Percentiles rank a stretch among this genome's conserved stretches.
Conservation (phyloP, 2,888 invertebrate genomes). For the Trissolcus japonicus region DNA sequence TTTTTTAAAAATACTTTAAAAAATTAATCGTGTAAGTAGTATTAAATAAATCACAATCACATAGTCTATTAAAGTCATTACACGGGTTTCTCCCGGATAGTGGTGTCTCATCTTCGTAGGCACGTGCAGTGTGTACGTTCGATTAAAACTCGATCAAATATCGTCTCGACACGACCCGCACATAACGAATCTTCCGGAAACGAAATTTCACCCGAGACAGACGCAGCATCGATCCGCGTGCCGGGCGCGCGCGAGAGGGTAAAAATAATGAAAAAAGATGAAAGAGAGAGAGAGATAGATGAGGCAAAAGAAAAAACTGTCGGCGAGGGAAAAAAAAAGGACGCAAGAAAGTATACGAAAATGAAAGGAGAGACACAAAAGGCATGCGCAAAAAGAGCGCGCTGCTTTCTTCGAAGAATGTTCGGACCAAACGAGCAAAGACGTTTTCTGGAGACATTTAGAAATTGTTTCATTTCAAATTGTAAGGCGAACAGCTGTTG, state of each 20-base stretch:
- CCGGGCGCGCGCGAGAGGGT: constrained; percentile 44
- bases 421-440: neutral
- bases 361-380: constrained; percentile 39
- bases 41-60: too few species aligned
- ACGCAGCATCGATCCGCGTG: constrained; percentile 63
- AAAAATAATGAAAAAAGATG: constrained; percentile 42
- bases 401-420: constrained; percentile 16
- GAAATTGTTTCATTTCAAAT: neutral
- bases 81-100: constrained; percentile 9
- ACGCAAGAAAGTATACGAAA: constrained; percentile 54
- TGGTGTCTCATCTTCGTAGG: constrained; percentile 43
- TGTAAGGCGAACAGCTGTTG: neutral
- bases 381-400: constrained; percentile 32
- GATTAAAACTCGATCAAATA: constrained; percentile 58
- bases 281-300: constrained; percentile 28
- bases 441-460: neutral
- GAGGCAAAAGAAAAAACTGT: constrained; percentile 36
- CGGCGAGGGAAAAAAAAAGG: constrained; percentile 29
- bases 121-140: constrained; percentile 53
- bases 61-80: constrained; percentile 31
- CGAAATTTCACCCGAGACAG: constrained; percentile 64
- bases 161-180: constrained; percentile 53
- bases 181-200: constrained; percentile 63
- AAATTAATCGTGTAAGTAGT: too few species aligned
- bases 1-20: too few species aligned